phyloP scores from a whole-genome alignment of 1,140 invertebrate genomes.

The Rhyzopertha dominica region DNA sequence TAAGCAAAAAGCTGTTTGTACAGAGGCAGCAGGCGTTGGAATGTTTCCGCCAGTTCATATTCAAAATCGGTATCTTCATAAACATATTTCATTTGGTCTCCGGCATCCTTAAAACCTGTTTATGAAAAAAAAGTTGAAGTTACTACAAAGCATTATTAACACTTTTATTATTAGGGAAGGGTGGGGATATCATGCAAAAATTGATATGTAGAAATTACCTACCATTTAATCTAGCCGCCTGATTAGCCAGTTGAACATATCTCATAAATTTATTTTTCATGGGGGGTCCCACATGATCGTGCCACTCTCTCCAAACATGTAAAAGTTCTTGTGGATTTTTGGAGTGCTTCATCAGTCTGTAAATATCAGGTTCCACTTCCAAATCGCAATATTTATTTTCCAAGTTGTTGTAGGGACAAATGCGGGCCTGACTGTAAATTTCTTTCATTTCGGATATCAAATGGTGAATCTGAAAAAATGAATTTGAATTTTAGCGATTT shows the following conservation, averaged over 20 bases:
- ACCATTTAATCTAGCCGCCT: slow-evolving; percentile 72
- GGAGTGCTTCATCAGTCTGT: slow-evolving; percentile 62
- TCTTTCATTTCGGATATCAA: slow-evolving; percentile 77
- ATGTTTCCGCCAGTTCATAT: slow-evolving; percentile 63
- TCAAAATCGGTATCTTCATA: slow-evolving; percentile 69
- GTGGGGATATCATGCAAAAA: background rate
- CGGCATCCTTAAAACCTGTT: slow-evolving; percentile 68
- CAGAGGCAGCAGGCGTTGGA: slow-evolving; percentile 67
- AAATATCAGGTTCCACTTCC: slow-evolving; percentile 59
- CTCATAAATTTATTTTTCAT: slow-evolving; percentile 69
- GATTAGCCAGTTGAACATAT: slow-evolving; percentile 74
- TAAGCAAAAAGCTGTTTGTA: slow-evolving; percentile 86
- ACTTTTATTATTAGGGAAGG: background rate
- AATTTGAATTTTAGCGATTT: too few species aligned
- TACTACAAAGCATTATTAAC: too few species aligned
- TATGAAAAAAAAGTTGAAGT: slow-evolving; percentile 6
- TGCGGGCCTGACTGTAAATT: slow-evolving; percentile 63
- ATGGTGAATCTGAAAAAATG: slow-evolving; percentile 58
- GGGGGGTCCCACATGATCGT: slow-evolving; percentile 69
- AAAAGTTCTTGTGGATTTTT: slow-evolving; percentile 66
- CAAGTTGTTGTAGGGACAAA: slow-evolving; percentile 61
- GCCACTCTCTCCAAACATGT: slow-evolving; percentile 75
- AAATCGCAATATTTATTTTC: slow-evolving; percentile 58
- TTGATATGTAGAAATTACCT: slow-evolving; percentile 23
- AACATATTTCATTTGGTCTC: slow-evolving; percentile 65